A percentile compares a stretch with the other conserved stretches of the same genome.
phyloP scores from a whole-genome alignment of 2,113 vertebrate species.

The Odontophorus gujanensis region DNA sequence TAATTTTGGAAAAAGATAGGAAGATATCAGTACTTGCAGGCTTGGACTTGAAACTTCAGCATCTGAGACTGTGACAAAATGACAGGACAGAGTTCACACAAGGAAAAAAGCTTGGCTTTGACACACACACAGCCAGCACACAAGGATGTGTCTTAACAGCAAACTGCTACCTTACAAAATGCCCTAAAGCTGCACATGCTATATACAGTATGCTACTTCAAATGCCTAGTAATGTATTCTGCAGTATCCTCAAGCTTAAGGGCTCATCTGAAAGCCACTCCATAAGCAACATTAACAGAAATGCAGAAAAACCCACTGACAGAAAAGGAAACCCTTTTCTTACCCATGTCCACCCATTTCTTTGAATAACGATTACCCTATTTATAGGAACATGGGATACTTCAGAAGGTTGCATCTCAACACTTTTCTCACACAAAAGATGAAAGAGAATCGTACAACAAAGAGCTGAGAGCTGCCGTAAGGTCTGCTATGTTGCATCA shows the following conservation, averaged over 20 bases:
- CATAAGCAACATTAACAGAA: neutral
- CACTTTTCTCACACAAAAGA: neutral
- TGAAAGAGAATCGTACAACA: neutral
- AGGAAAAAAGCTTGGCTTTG: neutral
- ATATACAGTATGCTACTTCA: neutral
- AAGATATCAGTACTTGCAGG: neutral
- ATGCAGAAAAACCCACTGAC: neutral
- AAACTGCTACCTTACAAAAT: slow-evolving; percentile 34
- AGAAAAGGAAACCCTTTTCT: neutral
- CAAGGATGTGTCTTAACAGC: neutral
- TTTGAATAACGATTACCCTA: neutral
- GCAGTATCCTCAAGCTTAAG: neutral
- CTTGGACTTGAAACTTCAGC: neutral
- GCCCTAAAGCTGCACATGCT: neutral
- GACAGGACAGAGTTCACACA: neutral
- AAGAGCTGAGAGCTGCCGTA: neutral
- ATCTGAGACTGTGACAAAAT: neutral
- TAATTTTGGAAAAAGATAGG: neutral
- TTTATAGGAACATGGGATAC: neutral
- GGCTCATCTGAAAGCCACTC: neutral
- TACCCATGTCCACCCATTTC: neutral
- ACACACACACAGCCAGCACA: neutral
- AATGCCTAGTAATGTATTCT: neutral
- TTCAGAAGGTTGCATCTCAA: neutral
- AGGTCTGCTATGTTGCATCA: neutral